phyloP scores from a whole-genome alignment of 2,888 invertebrate species.

The Plagodis pulveraria region DNA sequence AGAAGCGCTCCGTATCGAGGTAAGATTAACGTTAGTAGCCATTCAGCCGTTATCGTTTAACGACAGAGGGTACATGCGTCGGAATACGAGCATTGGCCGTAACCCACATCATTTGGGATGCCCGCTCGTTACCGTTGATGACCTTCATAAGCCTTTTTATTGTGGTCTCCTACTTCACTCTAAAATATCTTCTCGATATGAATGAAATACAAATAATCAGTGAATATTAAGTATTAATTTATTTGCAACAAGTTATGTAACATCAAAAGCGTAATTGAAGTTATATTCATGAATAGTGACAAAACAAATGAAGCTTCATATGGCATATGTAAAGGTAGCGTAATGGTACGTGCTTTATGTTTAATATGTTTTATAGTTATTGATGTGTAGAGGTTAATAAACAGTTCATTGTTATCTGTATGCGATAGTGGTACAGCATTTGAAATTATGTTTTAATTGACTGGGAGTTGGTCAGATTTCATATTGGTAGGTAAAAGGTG shows the following conservation, averaged over 20 bases:
- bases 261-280: constrained; percentile 34
- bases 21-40: constrained; percentile 63
- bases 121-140: constrained; percentile 65
- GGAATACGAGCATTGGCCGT: constrained; percentile 56
- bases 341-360: constrained; percentile 34
- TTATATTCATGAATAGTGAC: constrained; percentile 30
- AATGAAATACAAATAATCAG: constrained; percentile 35
- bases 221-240: constrained; percentile 6
- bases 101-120: constrained; percentile 63
- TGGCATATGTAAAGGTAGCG: constrained; percentile 28
- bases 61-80: constrained; percentile 54
- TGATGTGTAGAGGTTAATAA: constrained; percentile 34
- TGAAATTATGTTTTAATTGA: constrained; percentile 10
- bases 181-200: constrained; percentile 44
- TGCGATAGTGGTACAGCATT: constrained; percentile 43
- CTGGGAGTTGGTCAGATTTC: constrained; percentile 11
- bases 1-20: constrained; percentile 55
- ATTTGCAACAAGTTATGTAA: neutral
- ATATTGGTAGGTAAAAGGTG: too few species aligned
- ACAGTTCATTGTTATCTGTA: constrained; percentile 27
- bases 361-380: constrained; percentile 16
- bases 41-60: constrained; percentile 62
- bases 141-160: constrained; percentile 63
- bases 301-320: constrained; percentile 34
- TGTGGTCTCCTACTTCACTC: constrained; percentile 52